phyloP scores from a whole-genome alignment of 2,888 invertebrate genomes.

The Minunthozetes semirufus region DNA sequence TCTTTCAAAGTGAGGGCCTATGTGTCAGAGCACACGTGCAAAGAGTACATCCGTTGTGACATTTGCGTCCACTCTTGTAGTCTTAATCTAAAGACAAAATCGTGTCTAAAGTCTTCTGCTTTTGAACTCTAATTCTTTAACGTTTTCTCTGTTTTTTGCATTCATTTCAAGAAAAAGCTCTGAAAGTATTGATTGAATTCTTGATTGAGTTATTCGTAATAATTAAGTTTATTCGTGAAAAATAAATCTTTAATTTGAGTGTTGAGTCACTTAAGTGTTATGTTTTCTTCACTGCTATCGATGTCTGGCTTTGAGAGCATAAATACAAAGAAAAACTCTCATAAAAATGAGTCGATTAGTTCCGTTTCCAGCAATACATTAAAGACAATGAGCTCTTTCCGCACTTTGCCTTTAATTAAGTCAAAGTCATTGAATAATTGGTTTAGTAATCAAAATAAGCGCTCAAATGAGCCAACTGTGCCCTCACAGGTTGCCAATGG shows the following conservation, averaged over 20 bases:
- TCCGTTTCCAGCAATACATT: not conserved
- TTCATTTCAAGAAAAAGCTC: not conserved
- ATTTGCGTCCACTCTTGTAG: not conserved
- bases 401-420: constrained; percentile 10
- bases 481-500: not conserved
- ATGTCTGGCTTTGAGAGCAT: constrained; percentile 4
- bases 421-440: not conserved
- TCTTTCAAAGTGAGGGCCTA: not conserved
- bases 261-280: not conserved
- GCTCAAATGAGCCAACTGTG: too few species aligned
- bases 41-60: constrained; percentile 23
- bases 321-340: not conserved
- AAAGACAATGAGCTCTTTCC: not conserved
- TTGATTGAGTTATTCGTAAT: not conserved
- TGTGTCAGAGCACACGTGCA: constrained; percentile 24
- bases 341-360: not conserved
- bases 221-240: not conserved
- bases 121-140: not conserved
- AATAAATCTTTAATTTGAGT: not conserved
- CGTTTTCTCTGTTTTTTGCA: not conserved
- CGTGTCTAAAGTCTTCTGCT: not conserved
- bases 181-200: too few species aligned
- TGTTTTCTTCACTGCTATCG: constrained; percentile 10
- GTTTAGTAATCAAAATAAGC: too few species aligned
- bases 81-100: not conserved